Base-by-base conservation (phyloP, 2,113 vertebrate genomes). In the Corythornis cristatus region DNA sequence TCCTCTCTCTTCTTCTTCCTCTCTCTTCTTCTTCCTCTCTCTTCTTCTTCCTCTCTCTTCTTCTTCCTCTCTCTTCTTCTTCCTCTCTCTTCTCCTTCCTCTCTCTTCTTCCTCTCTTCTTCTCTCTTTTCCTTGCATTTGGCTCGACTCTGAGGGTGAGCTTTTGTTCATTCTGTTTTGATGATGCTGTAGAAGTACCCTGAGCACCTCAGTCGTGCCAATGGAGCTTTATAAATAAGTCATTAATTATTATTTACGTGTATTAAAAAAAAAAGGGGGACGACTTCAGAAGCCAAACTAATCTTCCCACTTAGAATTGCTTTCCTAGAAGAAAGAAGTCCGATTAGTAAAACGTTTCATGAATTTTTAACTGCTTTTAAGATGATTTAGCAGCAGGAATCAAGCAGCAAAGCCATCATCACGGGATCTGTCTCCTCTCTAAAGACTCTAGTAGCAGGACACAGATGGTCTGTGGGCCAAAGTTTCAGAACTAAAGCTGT, bases 341-440 rank as follows among this genome's bases (percentile, higher is more conserved):
- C 3, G 33, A 90, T 93, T 90, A 92, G 61, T 72, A 81, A 86
- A 93, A 88, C 19, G 35, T 89, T 91, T 93, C 93, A 93, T 97
- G 54, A 95, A 95, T 94, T 93, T 97, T 95, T 94, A 94, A 77
- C 80, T 77, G 42, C 64, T 93, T 92, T 95, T 89, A 93, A 64
- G 79, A 88, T 45, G 21, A 91, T 93, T 94, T 93, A 95, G 70
- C 83, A 87, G 64, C 23, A 86, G 57, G 76, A 93, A 91, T 73
- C n/a, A 45, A 91, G 71, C n/a, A 92, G 51, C 71, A 56, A 71
- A 88, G n/a, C 23, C 51, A 53, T 62, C 65, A 37, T 67, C 45
- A 16, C 29, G 45, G 42, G 74, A 66, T 78, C 73, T 61, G 2
- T 61, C 56, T 91, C 37, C 56, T 76, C 64, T 81, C 33, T 65